These are phyloP conservation scores for Carassius carassius DNA, from an alignment of 2,113 vertebrate genomes.

Conservation along the genomic window DNA sequence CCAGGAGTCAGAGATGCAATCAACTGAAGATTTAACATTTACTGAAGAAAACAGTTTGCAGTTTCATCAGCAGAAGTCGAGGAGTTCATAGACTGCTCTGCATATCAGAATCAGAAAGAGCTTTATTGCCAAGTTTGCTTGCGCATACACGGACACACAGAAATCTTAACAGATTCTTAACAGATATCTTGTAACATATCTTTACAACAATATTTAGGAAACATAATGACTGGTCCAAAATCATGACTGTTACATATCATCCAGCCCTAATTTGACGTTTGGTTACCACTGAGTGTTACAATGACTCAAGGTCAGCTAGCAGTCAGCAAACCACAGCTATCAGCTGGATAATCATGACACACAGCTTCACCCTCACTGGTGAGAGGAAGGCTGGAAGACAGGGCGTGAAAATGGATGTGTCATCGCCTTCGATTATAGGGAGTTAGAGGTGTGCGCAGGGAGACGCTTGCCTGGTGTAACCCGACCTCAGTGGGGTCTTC, in stretches of 20 bases:
- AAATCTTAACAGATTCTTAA: too few species aligned
- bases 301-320: slow-evolving; percentile 44
- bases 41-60: too few species aligned
- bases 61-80: too few species aligned
- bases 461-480: not conserved
- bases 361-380: slow-evolving; percentile 10
- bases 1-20: too few species aligned
- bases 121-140: too few species aligned
- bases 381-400: slow-evolving; percentile 22
- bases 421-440: slow-evolving; percentile 36
- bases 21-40: too few species aligned
- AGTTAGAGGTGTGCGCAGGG: not conserved
- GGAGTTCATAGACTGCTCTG: too few species aligned
- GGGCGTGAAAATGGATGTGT: slow-evolving; percentile 43
- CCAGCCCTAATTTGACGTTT: slow-evolving; percentile 9
- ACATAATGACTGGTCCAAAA: not conserved
- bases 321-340: slow-evolving; percentile 40
- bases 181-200: too few species aligned
- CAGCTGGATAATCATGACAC: slow-evolving; percentile 28
- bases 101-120: too few species aligned
- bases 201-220: not conserved
- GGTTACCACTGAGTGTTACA: slow-evolving; percentile 31
- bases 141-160: too few species aligned
- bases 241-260: not conserved
- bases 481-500: not conserved